Conservation (phyloP, 1,140 invertebrate genomes). For the Drosophila varians region DNA sequence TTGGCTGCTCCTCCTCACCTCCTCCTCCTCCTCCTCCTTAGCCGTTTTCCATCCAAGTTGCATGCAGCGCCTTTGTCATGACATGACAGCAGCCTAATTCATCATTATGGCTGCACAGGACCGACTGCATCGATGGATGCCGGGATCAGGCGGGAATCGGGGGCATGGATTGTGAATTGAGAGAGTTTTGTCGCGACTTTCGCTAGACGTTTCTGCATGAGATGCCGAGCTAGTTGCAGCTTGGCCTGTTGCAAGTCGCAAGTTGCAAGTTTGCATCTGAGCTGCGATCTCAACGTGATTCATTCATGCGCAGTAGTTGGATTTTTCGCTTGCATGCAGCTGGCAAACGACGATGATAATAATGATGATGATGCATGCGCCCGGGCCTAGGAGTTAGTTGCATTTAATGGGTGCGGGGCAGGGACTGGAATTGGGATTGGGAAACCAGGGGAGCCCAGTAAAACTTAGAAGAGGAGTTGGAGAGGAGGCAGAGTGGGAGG, state of each 20-base stretch:
- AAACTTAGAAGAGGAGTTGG: neutral
- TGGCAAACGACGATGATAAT: slow-evolving; percentile 58
- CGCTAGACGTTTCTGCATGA: slow-evolving; percentile 67
- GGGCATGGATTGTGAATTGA: slow-evolving; percentile 29
- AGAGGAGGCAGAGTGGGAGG: too few relatives aligned
- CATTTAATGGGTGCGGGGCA: slow-evolving; percentile 6
- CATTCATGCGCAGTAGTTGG: slow-evolving; percentile 77
- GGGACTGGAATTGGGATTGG: neutral
- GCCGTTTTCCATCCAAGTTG: slow-evolving; percentile 54
- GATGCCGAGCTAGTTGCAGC: slow-evolving; percentile 23
- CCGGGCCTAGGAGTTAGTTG: slow-evolving; percentile 31
- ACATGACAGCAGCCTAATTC: slow-evolving; percentile 83
- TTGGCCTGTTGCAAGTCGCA: neutral
- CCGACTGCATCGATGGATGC: slow-evolving; percentile 20
- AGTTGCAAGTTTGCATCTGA: slow-evolving; percentile 29
- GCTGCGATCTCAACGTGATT: slow-evolving; percentile 58
- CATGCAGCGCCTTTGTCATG: slow-evolving; percentile 82
- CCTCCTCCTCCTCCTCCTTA: slow-evolving; percentile 1
- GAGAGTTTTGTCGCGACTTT: slow-evolving; percentile 82
- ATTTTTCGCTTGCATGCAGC: slow-evolving; percentile 68
- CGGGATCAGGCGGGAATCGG: neutral
- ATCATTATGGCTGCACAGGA: slow-evolving; percentile 75
- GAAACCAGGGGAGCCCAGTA: neutral
- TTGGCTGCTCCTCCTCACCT: neutral
- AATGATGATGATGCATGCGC: slow-evolving; percentile 71